A percentile compares a stretch with the other conserved stretches of the same genome.
Conservation (phyloP, 2,888 invertebrate genomes). For the Dynastes maya region DNA sequence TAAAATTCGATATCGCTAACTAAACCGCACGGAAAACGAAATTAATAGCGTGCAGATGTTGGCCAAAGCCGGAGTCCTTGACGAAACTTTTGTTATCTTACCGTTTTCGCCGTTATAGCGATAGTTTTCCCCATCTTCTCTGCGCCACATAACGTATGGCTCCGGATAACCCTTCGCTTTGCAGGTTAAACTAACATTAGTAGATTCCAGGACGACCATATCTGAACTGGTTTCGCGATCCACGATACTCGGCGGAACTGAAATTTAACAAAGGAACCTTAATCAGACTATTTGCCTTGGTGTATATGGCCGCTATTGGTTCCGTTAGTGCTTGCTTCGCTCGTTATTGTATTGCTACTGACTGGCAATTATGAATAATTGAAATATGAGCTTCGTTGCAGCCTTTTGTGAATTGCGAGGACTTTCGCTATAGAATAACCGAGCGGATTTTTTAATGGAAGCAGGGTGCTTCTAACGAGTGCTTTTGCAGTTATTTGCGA, state of each 20-base stretch:
- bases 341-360: slow-evolving; percentile 17
- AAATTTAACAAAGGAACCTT: slow-evolving; percentile 47
- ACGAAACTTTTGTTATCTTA: slow-evolving; percentile 67
- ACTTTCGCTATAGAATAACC: neutral
- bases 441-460: too few species aligned
- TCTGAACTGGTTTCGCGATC: slow-evolving; percentile 93
- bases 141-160: slow-evolving; percentile 93
- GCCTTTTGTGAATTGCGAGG: neutral
- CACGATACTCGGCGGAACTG: slow-evolving; percentile 93
- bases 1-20: slow-evolving; percentile 39
- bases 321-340: neutral
- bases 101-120: slow-evolving; percentile 92
- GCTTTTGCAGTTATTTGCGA: too few species aligned
- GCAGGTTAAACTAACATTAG: slow-evolving; percentile 90
- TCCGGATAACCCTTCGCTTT: slow-evolving; percentile 92
- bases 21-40: slow-evolving; percentile 40
- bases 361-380: slow-evolving; percentile 30
- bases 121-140: slow-evolving; percentile 92
- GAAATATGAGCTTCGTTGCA: slow-evolving; percentile 4
- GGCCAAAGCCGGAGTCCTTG: slow-evolving; percentile 24
- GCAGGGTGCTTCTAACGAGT: too few species aligned
- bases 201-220: slow-evolving; percentile 91
- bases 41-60: slow-evolving; percentile 47
- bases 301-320: neutral
- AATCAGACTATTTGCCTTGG: slow-evolving; percentile 34